These are phyloP conservation scores for Ictalurus furcatus DNA, from an alignment of 2,113 vertebrate genomes.

Conservation along the genomic window DNA sequence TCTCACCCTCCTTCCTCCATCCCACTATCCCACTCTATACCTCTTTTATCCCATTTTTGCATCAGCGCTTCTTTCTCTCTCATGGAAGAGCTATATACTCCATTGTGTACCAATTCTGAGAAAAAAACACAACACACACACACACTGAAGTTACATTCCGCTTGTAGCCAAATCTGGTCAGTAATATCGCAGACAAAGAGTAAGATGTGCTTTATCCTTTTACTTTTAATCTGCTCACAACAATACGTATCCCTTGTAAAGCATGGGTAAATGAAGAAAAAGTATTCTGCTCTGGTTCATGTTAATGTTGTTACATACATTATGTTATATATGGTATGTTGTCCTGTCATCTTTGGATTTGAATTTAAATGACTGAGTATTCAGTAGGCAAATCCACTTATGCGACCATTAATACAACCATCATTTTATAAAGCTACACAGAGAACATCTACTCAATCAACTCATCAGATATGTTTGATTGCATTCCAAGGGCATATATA, in stretches of 20 bases:
- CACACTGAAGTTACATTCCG: neutral
- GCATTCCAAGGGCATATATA: neutral
- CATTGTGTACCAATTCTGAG: neutral
- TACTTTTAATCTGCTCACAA: neutral
- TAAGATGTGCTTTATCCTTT: neutral
- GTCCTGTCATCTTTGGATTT: neutral
- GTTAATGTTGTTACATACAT: neutral
- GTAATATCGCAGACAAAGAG: neutral
- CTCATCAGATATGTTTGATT: neutral
- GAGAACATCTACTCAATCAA: neutral
- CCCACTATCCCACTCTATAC: neutral
- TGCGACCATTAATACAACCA: neutral
- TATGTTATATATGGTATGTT: neutral
- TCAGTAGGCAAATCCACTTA: neutral
- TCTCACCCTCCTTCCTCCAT: constrained; percentile 22
- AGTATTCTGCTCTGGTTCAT: neutral
- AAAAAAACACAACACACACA: neutral
- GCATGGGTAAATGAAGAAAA: neutral
- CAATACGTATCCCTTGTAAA: neutral
- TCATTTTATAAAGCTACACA: neutral
- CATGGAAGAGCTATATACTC: neutral
- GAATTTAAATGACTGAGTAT: neutral
- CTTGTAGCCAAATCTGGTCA: constrained; percentile 18
- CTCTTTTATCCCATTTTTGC: neutral
- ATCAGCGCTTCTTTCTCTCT: neutral